phyloP scores from a whole-genome alignment of 1,140 invertebrate species.

The Drosophila ficusphila region DNA sequence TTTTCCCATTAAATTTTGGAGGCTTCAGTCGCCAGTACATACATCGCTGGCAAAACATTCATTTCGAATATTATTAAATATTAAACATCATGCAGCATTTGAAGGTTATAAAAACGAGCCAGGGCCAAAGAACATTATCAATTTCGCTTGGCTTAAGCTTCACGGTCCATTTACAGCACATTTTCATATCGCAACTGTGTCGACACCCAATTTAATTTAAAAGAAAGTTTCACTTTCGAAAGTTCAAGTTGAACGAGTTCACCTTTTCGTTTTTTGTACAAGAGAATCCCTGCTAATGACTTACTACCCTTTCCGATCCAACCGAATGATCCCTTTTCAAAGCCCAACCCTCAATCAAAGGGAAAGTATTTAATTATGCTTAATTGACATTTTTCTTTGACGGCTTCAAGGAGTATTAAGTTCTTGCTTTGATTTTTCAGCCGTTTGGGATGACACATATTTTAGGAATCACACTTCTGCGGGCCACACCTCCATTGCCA shows the following conservation, averaged over 20 bases:
- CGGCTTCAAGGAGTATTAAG: conserved; percentile 25
- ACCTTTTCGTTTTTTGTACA: not conserved
- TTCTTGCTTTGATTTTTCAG: conserved; percentile 48
- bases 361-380: conserved; percentile 50
- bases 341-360: conserved; percentile 28
- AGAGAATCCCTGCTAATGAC: not conserved
- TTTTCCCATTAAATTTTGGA: too few relatives aligned
- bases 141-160: too few relatives aligned
- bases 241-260: not conserved
- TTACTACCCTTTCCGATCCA: not conserved
- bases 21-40: too few relatives aligned
- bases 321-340: conserved; percentile 5
- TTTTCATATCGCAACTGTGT: not conserved
- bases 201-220: not conserved
- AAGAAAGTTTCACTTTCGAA: not conserved
- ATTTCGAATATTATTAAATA: not conserved
- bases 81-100: not conserved
- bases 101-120: too few relatives aligned
- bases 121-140: too few relatives aligned
- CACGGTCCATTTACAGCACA: too few relatives aligned
- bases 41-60: not conserved
- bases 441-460: conserved; percentile 45
- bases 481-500: conserved; percentile 13
- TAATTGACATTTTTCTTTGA: conserved; percentile 45
- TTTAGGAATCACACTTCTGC: conserved; percentile 43